phyloP scores from a whole-genome alignment of 2,888 invertebrate species.

The Drosophila kanekoi region DNA sequence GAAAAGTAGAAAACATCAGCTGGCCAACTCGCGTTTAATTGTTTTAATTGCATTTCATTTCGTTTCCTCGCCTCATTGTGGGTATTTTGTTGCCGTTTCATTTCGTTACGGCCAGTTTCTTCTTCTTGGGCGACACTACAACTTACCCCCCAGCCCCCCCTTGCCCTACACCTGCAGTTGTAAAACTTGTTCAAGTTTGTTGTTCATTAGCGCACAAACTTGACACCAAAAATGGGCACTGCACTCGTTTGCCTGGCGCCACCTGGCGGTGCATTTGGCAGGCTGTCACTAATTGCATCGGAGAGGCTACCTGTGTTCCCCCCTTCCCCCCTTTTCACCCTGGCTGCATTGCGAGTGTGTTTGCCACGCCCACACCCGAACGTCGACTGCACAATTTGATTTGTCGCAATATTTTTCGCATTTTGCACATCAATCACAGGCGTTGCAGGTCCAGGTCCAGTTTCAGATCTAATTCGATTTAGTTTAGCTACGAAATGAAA shows the following conservation, averaged over 20 bases:
- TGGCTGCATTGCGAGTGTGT: constrained; percentile 16
- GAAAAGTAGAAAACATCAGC: constrained; percentile 4
- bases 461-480: constrained; percentile 43
- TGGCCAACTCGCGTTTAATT: constrained; percentile 58
- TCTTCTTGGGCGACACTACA: not conserved
- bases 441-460: constrained; percentile 26
- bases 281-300: constrained; percentile 59
- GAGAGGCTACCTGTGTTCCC: constrained; percentile 12
- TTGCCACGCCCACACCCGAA: not conserved
- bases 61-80: constrained; percentile 32
- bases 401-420: constrained; percentile 72
- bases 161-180: constrained; percentile 12
- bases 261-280: constrained; percentile 44
- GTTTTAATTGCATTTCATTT: constrained; percentile 78
- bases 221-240: constrained; percentile 44
- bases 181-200: constrained; percentile 63
- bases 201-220: constrained; percentile 73
- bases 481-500: constrained; percentile 13
- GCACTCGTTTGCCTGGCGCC: constrained; percentile 26
- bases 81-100: constrained; percentile 11
- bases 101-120: not conserved
- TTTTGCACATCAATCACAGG: constrained; percentile 61
- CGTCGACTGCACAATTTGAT: constrained; percentile 56
- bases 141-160: not conserved
- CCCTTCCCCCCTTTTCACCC: not conserved